These are phyloP conservation scores for Punctoribates punctum DNA, from an alignment of 2,888 invertebrate genomes.

Conservation along the genomic window DNA sequence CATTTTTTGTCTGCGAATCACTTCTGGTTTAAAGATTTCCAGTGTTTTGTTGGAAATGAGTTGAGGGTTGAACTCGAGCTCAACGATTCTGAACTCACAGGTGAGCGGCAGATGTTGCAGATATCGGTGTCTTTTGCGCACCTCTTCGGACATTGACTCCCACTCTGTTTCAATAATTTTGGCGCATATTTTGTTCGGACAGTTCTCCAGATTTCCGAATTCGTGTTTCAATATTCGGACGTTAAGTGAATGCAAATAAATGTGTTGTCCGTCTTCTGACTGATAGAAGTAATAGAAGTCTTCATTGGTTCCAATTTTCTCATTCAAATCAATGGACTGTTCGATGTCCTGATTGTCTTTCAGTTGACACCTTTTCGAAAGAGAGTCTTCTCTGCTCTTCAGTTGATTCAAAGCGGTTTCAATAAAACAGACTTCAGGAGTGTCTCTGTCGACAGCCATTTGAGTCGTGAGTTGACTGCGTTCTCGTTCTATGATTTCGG, in stretches of 20 bases:
- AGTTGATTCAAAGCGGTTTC: slow-evolving; percentile 74
- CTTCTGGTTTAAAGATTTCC: slow-evolving; percentile 68
- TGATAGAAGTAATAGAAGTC: slow-evolving; percentile 73
- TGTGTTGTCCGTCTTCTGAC: slow-evolving; percentile 85
- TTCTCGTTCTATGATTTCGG: slow-evolving; percentile 69
- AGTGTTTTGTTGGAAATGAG: slow-evolving; percentile 67
- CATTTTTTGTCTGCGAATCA: slow-evolving; percentile 66
- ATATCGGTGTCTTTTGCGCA: slow-evolving; percentile 70
- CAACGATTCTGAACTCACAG: slow-evolving; percentile 84
- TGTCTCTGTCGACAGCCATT: slow-evolving; percentile 60
- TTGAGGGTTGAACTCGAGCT: slow-evolving; percentile 69
- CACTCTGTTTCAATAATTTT: slow-evolving; percentile 81
- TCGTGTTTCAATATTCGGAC: slow-evolving; percentile 80
- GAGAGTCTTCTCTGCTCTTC: slow-evolving; percentile 57
- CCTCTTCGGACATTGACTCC: slow-evolving; percentile 75
- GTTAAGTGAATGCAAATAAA: slow-evolving; percentile 85
- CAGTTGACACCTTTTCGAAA: not conserved
- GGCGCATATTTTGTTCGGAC: slow-evolving; percentile 69
- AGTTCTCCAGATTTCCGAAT: slow-evolving; percentile 74
- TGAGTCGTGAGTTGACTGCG: slow-evolving; percentile 62
- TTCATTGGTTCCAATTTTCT: slow-evolving; percentile 53
- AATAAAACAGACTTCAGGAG: slow-evolving; percentile 78
- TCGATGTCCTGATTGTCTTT: not conserved
- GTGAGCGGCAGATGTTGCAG: slow-evolving; percentile 83
- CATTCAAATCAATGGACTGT: not conserved